phyloP scores from a whole-genome alignment of 2,888 invertebrate species.

The Elmis aenea region DNA sequence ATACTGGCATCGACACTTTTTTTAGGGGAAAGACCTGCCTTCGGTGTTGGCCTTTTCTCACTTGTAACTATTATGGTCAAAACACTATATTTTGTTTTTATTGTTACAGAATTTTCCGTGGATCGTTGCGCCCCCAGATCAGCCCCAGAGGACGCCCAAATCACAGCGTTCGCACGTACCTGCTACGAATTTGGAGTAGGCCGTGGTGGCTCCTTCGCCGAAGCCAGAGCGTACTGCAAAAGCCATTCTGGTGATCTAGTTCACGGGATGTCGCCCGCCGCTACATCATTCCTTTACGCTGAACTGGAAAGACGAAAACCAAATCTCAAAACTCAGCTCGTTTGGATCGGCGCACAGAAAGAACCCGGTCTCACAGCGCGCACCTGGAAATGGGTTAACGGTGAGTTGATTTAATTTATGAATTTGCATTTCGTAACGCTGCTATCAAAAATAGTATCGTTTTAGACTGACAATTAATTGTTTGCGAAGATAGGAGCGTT shows the following conservation, averaged over 20 bases:
- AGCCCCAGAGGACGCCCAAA: conserved; percentile 71
- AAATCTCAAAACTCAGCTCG: conserved; percentile 75
- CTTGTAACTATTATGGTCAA: too few relatives aligned
- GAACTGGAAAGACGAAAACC: conserved; percentile 77
- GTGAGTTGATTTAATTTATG: conserved; percentile 48
- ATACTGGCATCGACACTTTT: too few relatives aligned
- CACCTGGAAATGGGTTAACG: conserved; percentile 88
- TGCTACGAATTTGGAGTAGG: conserved; percentile 86
- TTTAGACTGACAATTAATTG: too few relatives aligned
- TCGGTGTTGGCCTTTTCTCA: too few relatives aligned
- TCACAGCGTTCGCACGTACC: conserved; percentile 77
- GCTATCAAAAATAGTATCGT: too few relatives aligned
- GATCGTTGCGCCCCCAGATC: conserved; percentile 74
- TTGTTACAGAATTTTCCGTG: conserved; percentile 70
- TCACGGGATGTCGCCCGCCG: conserved; percentile 55
- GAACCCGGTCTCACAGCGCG: conserved; percentile 77
- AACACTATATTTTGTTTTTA: too few relatives aligned
- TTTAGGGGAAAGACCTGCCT: too few relatives aligned
- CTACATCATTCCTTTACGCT: conserved; percentile 65
- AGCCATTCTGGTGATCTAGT: conserved; percentile 60
- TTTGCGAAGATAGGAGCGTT: too few relatives aligned
- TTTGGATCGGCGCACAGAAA: conserved; percentile 89
- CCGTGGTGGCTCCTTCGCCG: conserved; percentile 76
- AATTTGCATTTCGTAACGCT: too few relatives aligned
- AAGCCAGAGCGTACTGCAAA: conserved; percentile 72